Conservation (phyloP, 1,140 invertebrate genomes). For the Drosophila repletoides region DNA sequence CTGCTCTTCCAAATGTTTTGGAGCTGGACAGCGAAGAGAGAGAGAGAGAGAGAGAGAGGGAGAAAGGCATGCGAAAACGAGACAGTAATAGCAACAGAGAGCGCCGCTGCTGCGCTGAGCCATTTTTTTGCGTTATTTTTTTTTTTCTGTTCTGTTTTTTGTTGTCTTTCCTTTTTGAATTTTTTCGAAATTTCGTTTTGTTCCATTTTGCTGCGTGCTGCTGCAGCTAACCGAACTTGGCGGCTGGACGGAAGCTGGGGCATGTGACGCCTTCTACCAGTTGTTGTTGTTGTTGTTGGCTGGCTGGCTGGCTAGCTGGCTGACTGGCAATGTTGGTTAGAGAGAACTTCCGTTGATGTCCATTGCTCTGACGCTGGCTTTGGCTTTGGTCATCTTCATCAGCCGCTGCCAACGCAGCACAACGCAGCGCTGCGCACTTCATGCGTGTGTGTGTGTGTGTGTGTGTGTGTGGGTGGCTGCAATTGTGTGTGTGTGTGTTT, state of each 20-base stretch:
- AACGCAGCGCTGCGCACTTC: constrained; percentile 2
- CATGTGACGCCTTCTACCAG: constrained; percentile 51
- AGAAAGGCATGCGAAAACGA: background rate
- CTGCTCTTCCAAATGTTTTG: constrained; percentile 53
- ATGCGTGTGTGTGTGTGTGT: constrained; percentile 36
- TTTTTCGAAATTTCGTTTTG: constrained; percentile 64
- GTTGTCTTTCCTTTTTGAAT: constrained; percentile 37
- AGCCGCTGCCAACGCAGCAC: constrained; percentile 56
- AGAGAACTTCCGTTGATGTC: constrained; percentile 67
- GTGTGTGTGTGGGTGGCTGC: constrained; percentile 4
- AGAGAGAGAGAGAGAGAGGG: background rate
- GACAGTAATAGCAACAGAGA: constrained; percentile 11
- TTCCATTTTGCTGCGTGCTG: constrained; percentile 72
- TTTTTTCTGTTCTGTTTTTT: too few relatives aligned
- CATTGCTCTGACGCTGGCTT: constrained; percentile 49
- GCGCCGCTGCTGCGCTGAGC: constrained; percentile 59
- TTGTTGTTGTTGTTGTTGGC: constrained; percentile 21
- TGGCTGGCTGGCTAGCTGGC: constrained; percentile 25
- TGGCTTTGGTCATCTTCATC: constrained; percentile 74
- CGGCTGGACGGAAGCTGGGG: constrained; percentile 43
- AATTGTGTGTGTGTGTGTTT: constrained; percentile 19
- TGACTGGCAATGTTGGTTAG: constrained; percentile 64
- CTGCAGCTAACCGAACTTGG: constrained; percentile 52
- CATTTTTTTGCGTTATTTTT: constrained; percentile 44
- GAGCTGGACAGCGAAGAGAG: constrained; percentile 26